Evolutionary conservation across 2,888 invertebrate genomes (phyloP), one percentile per base, ranked within the genome.

Genomic region (Mimas tiliae): DNA sequence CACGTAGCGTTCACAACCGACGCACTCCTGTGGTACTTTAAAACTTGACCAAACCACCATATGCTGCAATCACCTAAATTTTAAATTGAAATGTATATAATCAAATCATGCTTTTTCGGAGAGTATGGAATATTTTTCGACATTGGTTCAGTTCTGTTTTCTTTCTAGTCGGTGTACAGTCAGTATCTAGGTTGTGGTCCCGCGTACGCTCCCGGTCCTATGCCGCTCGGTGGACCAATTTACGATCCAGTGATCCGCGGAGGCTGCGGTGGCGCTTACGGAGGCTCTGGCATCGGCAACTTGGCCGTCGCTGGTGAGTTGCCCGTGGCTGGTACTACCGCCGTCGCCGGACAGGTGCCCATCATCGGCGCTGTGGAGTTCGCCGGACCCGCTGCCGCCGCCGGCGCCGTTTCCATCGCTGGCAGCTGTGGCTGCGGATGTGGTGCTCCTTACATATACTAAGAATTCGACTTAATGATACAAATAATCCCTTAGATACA

Each of bases 361-460:
- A 80, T 82, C 69, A 69, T 76, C 58, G 83, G 83, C 19, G 71
- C 74, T 2, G 80, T 83, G 6, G 67, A 75, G 65, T 84, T 79
- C 69, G 68, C 67, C 45, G 84, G 84, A 19, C 70, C 72, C 4
- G 77, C 83, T 27, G 74, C 78, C 42, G 79, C 84, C 21, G 71
- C 68, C 45, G 83, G 82, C 19, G 64, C 68, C 27, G 81, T 83
- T 52, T 70, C 79, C 50, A 79, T 83, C 53, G 65, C 70, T 34
- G 84, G 81, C 6, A 65, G 68, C 63, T 81, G 80, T 70, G 74
- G 74, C 11, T 77, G 75, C 55, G 67, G 70, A 12, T 64, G 63
- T 63, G 63, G 64, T 14, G 53, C 11, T 52, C 45, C 55, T 12
- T 67, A 62, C 63, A 27, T 19, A 4, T 58, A 53, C 33, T 64